Base-by-base conservation (phyloP, 2,888 invertebrate genomes). In the Platycheirus rosarum region DNA sequence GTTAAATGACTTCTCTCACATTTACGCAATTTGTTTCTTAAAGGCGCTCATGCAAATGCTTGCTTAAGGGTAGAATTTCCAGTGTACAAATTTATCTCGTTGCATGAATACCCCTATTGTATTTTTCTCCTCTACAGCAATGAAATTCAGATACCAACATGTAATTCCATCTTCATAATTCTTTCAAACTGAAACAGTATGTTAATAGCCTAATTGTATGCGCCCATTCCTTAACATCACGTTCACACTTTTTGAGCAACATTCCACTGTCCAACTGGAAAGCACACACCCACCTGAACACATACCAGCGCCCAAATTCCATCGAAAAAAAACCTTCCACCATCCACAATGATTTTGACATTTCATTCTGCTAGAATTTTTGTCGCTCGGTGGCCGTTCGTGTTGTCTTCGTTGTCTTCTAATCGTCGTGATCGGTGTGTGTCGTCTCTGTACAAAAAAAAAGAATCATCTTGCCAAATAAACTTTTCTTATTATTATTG, bases 391-490 rank as follows among this genome's bases (percentile, higher is more conserved):
- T 66, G 1, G 20, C 32, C 32, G 53, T 53, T 40, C 23, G 35
- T 53, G 79, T 79, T 63, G 79, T 74, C 79, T 79, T 74, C 79
- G 80, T 80, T 75, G 75, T 75, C 75, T 80, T 76, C 76, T 57
- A 80, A 66, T 79, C 63, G 70, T 70, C 75, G 70, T 65, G 60
- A 40, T 80, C 53, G 76, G 76, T 80, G 53, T 80, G 42, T 60
- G 70, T 62, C 76, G 65, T 53, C 69, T 79, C 63, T 57, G 44
- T 69, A 37, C 29, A 8, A 60, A 53, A 6, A 51, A 74, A 53
- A 44, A 66, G 53, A 46, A 68, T 16, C 48, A 40, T 35, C 69
- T 70, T 57, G 29, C 79, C 70, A 65, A 80, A 70, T 80, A 65
- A 42, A 44, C 29, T 60, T 60, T 57, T 23, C 11, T 73, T 60